phyloP scores from a whole-genome alignment of 2,888 invertebrate species.

The Acheta domesticus region DNA sequence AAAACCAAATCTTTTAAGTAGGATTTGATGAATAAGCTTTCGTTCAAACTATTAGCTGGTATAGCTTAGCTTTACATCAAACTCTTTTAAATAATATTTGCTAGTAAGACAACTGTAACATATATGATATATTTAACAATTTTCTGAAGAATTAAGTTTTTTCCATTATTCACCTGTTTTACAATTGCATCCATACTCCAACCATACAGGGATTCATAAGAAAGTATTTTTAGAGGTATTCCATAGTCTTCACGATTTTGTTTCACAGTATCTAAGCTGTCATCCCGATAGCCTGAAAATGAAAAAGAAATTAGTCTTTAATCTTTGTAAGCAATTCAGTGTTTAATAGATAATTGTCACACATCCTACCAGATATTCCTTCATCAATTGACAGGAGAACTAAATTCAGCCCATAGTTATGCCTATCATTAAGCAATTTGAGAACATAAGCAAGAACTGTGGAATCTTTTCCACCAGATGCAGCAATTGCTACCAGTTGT shows the following conservation, averaged over 20 bases:
- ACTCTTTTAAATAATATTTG: too few relatives aligned
- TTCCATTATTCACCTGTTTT: slow-evolving; percentile 45
- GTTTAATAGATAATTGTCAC: background rate
- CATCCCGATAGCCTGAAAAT: slow-evolving; percentile 76
- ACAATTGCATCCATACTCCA: slow-evolving; percentile 99
- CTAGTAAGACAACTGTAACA: too few relatives aligned
- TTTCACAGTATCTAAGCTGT: slow-evolving; percentile 94
- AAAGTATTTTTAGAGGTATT: slow-evolving; percentile 89
- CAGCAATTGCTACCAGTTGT: slow-evolving; percentile 87
- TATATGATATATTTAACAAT: too few relatives aligned
- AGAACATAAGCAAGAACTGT: slow-evolving; percentile 94
- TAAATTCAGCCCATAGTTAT: slow-evolving; percentile 86
- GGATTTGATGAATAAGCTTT: too few relatives aligned
- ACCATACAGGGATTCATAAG: slow-evolving; percentile 95
- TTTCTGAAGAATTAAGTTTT: too few relatives aligned
- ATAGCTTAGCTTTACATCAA: too few relatives aligned
- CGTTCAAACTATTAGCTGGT: too few relatives aligned
- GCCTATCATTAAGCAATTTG: slow-evolving; percentile 83
- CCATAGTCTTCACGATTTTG: slow-evolving; percentile 90
- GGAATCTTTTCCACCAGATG: slow-evolving; percentile 94
- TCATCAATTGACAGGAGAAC: slow-evolving; percentile 95
- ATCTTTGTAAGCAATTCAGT: background rate
- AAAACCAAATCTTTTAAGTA: too few relatives aligned
- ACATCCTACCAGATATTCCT: slow-evolving; percentile 75
- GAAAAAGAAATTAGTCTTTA: background rate